phyloP scores from a whole-genome alignment of 1,140 invertebrate genomes.

The Anoplophora glabripennis region DNA sequence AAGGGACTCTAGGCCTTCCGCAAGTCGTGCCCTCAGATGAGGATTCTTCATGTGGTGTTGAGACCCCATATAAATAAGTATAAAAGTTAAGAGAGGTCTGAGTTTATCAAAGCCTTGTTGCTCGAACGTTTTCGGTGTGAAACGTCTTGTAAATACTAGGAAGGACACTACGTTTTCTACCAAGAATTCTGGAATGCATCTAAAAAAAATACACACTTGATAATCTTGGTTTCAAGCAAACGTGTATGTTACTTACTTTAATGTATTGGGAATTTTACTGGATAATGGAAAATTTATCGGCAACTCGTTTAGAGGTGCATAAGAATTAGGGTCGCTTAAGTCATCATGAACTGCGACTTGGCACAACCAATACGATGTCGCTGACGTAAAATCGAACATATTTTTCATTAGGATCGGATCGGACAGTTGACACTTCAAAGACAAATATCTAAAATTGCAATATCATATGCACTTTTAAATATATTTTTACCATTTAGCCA shows the following conservation, averaged over 20 bases:
- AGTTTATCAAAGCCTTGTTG: constrained; percentile 60
- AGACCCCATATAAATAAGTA: constrained; percentile 72
- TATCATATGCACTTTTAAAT: neutral
- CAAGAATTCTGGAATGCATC: constrained; percentile 87
- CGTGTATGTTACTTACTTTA: constrained; percentile 53
- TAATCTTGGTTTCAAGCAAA: neutral
- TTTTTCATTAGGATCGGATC: constrained; percentile 67
- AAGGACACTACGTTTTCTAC: constrained; percentile 83
- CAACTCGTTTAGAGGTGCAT: constrained; percentile 56
- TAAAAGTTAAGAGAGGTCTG: constrained; percentile 72
- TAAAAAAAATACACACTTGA: constrained; percentile 43
- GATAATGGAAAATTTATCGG: constrained; percentile 66
- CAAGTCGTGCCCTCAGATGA: constrained; percentile 81
- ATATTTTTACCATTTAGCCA: neutral
- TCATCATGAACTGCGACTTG: constrained; percentile 63
- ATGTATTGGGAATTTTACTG: constrained; percentile 58
- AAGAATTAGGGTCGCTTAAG: constrained; percentile 46
- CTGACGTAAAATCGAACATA: constrained; percentile 73
- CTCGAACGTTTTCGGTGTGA: constrained; percentile 61
- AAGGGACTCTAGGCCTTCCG: constrained; percentile 83
- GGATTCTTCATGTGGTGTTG: constrained; percentile 83
- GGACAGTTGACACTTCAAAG: constrained; percentile 68
- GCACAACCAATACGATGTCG: constrained; percentile 79
- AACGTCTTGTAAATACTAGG: constrained; percentile 69
- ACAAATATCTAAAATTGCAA: constrained; percentile 56